These are phyloP conservation scores for Nomada flava DNA, from an alignment of 2,888 invertebrate genomes.

Conservation along the genomic window DNA sequence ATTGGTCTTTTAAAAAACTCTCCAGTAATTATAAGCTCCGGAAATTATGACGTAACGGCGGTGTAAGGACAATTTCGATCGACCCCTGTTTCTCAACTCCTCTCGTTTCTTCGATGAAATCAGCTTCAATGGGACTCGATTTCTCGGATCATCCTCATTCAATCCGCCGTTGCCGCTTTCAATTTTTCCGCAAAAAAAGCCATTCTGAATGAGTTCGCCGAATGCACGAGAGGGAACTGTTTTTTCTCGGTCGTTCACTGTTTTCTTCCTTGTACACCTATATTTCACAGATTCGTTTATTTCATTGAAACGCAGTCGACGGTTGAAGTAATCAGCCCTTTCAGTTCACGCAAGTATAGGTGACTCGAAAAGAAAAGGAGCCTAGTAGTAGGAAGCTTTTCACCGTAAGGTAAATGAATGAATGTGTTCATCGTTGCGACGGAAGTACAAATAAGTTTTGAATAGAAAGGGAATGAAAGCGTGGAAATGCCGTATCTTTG, in stretches of 20 bases:
- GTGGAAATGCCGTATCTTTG: slow-evolving; percentile 3
- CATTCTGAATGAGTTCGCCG: slow-evolving; percentile 5
- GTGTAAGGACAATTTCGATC: not conserved
- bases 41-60: no score
- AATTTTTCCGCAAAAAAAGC: not conserved
- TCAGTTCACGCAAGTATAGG: slow-evolving; percentile 7
- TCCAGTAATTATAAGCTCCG: no score
- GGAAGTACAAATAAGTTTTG: slow-evolving; percentile 23
- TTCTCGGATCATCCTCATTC: slow-evolving; percentile 6
- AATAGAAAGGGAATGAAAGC: slow-evolving; percentile 27
- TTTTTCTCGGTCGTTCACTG: slow-evolving; percentile 13
- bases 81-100: not conserved
- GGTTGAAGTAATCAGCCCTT: slow-evolving; percentile 45
- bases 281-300: slow-evolving; percentile 14
- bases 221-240: slow-evolving; percentile 21
- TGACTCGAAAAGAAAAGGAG: slow-evolving; percentile 17
- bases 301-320: slow-evolving; percentile 43
- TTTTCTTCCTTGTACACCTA: not conserved
- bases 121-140: slow-evolving; percentile 12
- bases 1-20: no score
- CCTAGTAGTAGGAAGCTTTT: slow-evolving; percentile 53
- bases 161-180: slow-evolving; percentile 3
- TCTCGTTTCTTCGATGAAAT: slow-evolving; percentile 1
- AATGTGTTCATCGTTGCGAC: slow-evolving; percentile 68
- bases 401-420: slow-evolving; percentile 67